phyloP scores from a whole-genome alignment of 1,140 invertebrate species.

The Holcopasites calliopsidis region DNA sequence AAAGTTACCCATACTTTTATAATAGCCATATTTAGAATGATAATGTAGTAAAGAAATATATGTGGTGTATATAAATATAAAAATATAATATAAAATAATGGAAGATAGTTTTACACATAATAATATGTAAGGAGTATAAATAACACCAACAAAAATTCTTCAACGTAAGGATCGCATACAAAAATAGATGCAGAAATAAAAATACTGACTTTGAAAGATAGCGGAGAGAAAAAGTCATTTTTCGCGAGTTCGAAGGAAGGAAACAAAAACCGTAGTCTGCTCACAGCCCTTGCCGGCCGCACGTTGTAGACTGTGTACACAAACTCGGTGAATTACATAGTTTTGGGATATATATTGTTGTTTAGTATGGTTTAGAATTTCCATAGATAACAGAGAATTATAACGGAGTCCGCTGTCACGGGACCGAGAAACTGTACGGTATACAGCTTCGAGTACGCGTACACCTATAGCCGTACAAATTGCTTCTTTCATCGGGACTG shows the following conservation, averaged over 20 bases:
- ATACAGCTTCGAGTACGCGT: slow-evolving; percentile 38
- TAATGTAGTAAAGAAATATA: no score
- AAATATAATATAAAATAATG: no score
- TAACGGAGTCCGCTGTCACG: slow-evolving; percentile 67
- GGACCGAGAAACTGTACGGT: slow-evolving; percentile 61
- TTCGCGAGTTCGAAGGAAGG: background rate
- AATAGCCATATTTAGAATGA: no score
- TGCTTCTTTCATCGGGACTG: slow-evolving; percentile 50
- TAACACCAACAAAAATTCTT: no score
- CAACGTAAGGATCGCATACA: no score
- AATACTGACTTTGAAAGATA: background rate
- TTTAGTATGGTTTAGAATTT: slow-evolving; percentile 77
- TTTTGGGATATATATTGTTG: slow-evolving; percentile 76
- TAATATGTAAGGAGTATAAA: no score
- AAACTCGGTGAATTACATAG: slow-evolving; percentile 70
- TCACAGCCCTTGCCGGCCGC: slow-evolving; percentile 49
- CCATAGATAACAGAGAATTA: slow-evolving; percentile 78
- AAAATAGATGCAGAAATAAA: no score
- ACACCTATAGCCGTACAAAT: slow-evolving; percentile 23
- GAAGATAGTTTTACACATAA: no score
- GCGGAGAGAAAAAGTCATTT: background rate
- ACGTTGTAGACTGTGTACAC: slow-evolving; percentile 63
- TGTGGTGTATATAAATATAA: no score
- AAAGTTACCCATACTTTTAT: no score
- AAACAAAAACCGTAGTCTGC: slow-evolving; percentile 50